phyloP scores from a whole-genome alignment of 92 coral and sea anemone genomes.

The Desmophyllum pertusum region DNA sequence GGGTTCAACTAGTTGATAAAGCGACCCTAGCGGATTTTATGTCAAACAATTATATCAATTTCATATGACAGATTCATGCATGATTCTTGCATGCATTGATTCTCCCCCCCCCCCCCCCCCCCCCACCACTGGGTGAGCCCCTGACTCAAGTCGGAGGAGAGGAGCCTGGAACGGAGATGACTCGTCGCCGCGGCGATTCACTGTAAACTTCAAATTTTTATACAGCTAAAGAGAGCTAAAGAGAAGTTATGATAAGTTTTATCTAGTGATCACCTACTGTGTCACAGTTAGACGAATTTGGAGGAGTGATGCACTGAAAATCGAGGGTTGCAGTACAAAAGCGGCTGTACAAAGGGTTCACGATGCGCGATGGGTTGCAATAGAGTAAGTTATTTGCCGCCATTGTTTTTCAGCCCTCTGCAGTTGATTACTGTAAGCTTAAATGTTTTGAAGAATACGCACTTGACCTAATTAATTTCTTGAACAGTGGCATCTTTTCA shows the following conservation, averaged over 20 bases:
- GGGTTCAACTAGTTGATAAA: too few relatives aligned
- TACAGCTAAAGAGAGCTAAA: background rate
- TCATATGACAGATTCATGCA: too few relatives aligned
- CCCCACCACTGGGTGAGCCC: too few relatives aligned
- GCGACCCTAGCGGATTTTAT: too few relatives aligned
- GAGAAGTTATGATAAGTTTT: background rate
- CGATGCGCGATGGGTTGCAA: too few relatives aligned
- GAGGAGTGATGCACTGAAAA: background rate
- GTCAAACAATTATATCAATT: too few relatives aligned
- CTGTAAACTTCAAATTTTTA: slow-evolving; percentile 21
- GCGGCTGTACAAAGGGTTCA: background rate
- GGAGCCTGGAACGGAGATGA: slow-evolving; percentile 18
- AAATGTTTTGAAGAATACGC: background rate
- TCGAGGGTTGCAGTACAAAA: background rate
- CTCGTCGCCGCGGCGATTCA: slow-evolving; percentile 35
- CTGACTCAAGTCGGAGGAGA: background rate
- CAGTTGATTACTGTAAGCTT: background rate
- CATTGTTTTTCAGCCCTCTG: background rate
- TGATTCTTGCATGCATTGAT: too few relatives aligned
- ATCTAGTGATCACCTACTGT: background rate
- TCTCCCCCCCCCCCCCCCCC: too few relatives aligned
- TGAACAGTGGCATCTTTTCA: background rate
- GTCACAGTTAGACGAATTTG: background rate
- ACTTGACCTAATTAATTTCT: background rate
- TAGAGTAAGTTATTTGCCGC: slow-evolving; percentile 10